These are phyloP conservation scores for Lepus oiostolus DNA, from an alignment of 2,797 vertebrate genomes.

Conservation along the genomic window DNA sequence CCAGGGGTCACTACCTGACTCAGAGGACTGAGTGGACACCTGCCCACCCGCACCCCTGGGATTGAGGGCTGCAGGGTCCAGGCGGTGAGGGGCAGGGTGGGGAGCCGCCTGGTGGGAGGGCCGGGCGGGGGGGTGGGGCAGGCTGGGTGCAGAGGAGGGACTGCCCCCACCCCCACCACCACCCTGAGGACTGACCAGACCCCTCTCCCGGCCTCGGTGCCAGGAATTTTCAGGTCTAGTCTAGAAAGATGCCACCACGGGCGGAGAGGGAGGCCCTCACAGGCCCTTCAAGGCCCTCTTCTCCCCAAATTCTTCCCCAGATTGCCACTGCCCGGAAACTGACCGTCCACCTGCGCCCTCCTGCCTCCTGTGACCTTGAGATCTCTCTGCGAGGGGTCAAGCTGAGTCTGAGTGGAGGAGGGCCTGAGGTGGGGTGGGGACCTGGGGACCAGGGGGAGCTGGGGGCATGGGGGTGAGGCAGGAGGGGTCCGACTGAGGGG, in stretches of 20 bases:
- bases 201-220: neutral
- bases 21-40: neutral
- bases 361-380: conserved; percentile 96
- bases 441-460: neutral
- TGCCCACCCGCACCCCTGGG: neutral
- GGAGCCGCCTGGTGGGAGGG: neutral
- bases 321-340: conserved; percentile 96
- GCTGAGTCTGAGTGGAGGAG: conserved; percentile 94
- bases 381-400: conserved; percentile 97
- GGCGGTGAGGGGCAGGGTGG: neutral
- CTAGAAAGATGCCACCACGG: neutral
- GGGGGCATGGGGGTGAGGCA: neutral
- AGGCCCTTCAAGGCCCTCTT: neutral
- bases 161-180: too few species aligned
- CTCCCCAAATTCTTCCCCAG: conserved; percentile 84
- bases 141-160: neutral
- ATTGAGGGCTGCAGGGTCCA: too few species aligned
- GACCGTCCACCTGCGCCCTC: conserved; percentile 96
- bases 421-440: conserved; percentile 84
- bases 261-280: neutral
- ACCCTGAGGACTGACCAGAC: too few species aligned
- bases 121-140: neutral
- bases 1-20: neutral
- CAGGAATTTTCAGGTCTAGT: neutral
- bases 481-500: fast-evolving